Evolutionary conservation across 1,140 invertebrate species (phyloP), one percentile per base, ranked within the genome.

Genomic region (Hydropsyche tenuis): DNA sequence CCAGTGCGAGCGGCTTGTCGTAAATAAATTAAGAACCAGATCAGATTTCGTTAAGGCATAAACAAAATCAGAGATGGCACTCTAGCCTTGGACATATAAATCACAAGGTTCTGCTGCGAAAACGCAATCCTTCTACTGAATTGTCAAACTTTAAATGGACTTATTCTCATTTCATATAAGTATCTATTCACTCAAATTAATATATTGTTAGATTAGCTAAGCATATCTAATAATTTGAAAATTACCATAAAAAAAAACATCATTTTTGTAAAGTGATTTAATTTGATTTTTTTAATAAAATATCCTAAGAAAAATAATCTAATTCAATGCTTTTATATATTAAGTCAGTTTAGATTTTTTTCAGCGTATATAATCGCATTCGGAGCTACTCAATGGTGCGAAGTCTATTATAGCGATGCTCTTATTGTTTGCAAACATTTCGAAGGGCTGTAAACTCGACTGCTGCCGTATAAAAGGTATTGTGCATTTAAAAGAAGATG

Each of bases 21-120:
- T 72, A 72, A 77, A 77, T 77, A 77, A 63, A 53, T 73, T 51
- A 51, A 62, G 73, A 77, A 77, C 73, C 72, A 77, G 75, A 77
- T 77, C 69, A 73, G 72, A 77, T 77, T 77, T 77, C 75, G 43
- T 51, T 68, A 72, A 68, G 72, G 73, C 75, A 73, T 77, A 77
- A 77, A 77, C 69, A 72, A 77, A 77, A 76, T 74, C 75, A 74
- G 63, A 72, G 75, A 77, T 77, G 75, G 69, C 72, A 77, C 69
- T 65, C 63, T 74, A 71, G 63, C 37, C 63, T 48, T 69, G 16
- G 66, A 65, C 63, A 68, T 53, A 77, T 77, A 77, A 74, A 51
- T 70, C 60, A 73, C 48, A 7, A 7, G 22, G 48, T 18, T 70
- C 42, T 6, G 30, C 30, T 37, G 30, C 30, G 30, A 37, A 37